A percentile compares a stretch with the other conserved stretches of the same genome.
These are phyloP conservation scores for Oreochromis mossambicus DNA, from an alignment of 2,797 vertebrate species.

Conservation along the genomic window DNA sequence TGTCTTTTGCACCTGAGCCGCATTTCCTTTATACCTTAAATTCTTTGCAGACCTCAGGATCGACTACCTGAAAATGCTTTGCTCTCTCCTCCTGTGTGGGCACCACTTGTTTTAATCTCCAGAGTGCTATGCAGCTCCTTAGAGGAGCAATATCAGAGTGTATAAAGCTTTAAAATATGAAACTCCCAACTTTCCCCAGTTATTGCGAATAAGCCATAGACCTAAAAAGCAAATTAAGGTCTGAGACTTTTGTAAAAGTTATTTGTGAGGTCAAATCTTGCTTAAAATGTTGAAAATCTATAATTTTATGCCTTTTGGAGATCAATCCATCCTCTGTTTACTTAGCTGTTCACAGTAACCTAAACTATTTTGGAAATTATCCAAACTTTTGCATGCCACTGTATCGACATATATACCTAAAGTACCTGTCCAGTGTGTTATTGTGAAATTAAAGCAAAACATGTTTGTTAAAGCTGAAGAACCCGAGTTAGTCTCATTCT, in stretches of 20 bases:
- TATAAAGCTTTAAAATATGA: not conserved
- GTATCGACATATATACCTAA: conserved; percentile 35
- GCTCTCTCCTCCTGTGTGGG: not conserved
- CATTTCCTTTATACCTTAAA: not conserved
- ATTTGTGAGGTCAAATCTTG: not conserved
- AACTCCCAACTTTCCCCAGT: not conserved
- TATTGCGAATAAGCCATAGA: not conserved
- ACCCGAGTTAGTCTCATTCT: not conserved
- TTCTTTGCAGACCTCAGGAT: not conserved
- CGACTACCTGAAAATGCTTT: not conserved
- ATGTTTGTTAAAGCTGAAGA: conserved; percentile 68
- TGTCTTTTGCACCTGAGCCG: not conserved
- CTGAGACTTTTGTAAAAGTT: not conserved
- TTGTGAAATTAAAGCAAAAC: conserved; percentile 75
- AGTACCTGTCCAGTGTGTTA: conserved; percentile 68
- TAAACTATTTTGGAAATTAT: not conserved
- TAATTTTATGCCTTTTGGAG: not conserved
- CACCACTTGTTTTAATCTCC: not conserved
- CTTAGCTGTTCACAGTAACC: not conserved
- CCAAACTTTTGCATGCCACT: not conserved
- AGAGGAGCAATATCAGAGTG: not conserved
- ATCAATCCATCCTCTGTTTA: not conserved
- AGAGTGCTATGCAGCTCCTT: not conserved
- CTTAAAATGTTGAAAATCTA: not conserved
- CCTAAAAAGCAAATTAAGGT: not conserved